A percentile compares a stretch with the other conserved stretches of the same genome.
phyloP scores from a whole-genome alignment of 92 coral and sea anemone genomes.

The Siderastrea siderea region DNA sequence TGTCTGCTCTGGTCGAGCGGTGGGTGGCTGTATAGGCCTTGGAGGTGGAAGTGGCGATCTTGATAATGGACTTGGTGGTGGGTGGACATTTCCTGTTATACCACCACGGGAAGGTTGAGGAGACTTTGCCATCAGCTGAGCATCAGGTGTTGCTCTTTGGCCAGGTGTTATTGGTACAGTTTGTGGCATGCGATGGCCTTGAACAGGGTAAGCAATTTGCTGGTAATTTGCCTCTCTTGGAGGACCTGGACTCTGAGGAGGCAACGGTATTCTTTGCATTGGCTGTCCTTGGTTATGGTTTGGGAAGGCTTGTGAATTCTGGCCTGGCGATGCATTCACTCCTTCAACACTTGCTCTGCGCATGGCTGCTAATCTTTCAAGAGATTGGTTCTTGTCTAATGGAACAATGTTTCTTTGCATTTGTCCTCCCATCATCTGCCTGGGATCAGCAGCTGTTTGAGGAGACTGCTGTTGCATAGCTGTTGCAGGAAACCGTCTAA shows the following conservation, averaged over 20 bases:
- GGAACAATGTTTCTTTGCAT: constrained; percentile 16
- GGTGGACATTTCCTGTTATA: background rate
- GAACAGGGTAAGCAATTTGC: constrained; percentile 14
- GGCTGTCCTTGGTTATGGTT: constrained; percentile 22
- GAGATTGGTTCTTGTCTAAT: constrained; percentile 17
- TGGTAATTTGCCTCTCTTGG: constrained; percentile 41
- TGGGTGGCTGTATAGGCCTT: constrained; percentile 31
- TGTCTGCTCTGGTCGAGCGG: constrained; percentile 22
- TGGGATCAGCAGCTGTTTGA: constrained; percentile 2
- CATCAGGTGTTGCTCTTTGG: constrained; percentile 4
- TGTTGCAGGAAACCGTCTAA: constrained; percentile 7
- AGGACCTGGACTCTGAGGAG: constrained; percentile 35
- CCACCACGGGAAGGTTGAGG: constrained; percentile 11
- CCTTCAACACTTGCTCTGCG: constrained; percentile 28
- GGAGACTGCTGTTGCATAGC: constrained; percentile 15
- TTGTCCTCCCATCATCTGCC: constrained; percentile 22
- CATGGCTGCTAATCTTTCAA: constrained; percentile 13
- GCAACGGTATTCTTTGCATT: constrained; percentile 21
- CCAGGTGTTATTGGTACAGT: constrained; percentile 30
- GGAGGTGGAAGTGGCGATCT: constrained; percentile 29
- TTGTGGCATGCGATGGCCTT: constrained; percentile 32
- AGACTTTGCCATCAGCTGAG: constrained; percentile 11
- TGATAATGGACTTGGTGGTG: constrained; percentile 9
- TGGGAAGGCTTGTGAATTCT: constrained; percentile 12
- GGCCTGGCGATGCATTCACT: background rate